Conservation (phyloP, 2,888 invertebrate genomes). For the Deroplatys truncata region DNA sequence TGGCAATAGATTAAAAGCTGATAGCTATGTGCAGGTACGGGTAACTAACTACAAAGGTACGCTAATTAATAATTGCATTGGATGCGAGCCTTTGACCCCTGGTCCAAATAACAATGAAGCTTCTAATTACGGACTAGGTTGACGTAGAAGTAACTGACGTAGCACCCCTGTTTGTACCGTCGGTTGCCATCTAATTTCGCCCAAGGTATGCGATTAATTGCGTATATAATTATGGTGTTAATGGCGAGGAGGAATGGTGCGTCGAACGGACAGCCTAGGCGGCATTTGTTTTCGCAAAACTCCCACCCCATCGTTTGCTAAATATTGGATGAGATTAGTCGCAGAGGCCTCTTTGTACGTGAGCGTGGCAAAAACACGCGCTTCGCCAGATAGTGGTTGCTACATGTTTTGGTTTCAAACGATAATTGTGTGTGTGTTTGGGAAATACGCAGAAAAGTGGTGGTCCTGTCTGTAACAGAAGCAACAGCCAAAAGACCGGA, state of each 20-base stretch:
- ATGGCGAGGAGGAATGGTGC: neutral
- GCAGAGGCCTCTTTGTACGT: neutral
- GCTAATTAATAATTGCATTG: constrained; percentile 12
- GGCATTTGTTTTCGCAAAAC: neutral
- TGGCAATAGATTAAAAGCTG: constrained; percentile 16
- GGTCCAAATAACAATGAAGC: neutral
- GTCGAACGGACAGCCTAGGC: neutral
- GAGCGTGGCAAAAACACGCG: neutral
- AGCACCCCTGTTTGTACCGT: neutral
- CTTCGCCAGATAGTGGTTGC: neutral
- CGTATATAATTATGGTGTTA: constrained; percentile 8
- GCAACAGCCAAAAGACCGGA: neutral
- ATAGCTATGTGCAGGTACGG: neutral
- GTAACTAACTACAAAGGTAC: constrained; percentile 4
- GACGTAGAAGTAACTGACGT: neutral
- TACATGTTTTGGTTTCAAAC: neutral
- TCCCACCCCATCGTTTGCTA: neutral
- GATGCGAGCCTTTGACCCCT: constrained; percentile 12
- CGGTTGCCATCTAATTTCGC: neutral
- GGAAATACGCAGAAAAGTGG: neutral
- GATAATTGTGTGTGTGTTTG: neutral
- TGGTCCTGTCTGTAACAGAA: neutral
- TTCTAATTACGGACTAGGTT: constrained; percentile 2
- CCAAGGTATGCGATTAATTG: constrained; percentile 1
- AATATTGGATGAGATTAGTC: neutral